phyloP scores from a whole-genome alignment of 2,797 vertebrate genomes.

The Peromyscus attwateri region DNA sequence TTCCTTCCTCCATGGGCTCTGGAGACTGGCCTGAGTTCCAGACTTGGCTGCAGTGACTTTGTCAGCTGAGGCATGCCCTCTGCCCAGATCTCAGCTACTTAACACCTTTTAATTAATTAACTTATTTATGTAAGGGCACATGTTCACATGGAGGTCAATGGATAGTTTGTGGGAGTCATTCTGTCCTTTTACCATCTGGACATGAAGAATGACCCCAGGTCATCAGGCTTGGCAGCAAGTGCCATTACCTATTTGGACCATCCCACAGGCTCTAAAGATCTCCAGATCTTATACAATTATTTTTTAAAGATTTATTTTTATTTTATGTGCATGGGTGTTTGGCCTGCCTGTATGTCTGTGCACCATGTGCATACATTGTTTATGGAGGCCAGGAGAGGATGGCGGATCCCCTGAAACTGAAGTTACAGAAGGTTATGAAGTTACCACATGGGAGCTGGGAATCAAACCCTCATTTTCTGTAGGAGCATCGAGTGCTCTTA shows the following conservation, averaged over 20 bases:
- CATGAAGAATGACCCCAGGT: background rate
- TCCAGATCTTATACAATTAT: background rate
- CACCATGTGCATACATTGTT: background rate
- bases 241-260: background rate
- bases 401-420: background rate
- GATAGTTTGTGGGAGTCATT: background rate
- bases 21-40: background rate
- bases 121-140: background rate
- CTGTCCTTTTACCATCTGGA: background rate
- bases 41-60: background rate
- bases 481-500: background rate
- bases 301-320: background rate
- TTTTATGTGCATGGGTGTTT: background rate
- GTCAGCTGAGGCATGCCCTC: background rate
- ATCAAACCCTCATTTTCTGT: background rate
- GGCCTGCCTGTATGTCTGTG: background rate
- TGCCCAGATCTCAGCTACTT: background rate
- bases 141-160: background rate
- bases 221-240: background rate
- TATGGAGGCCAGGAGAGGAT: background rate
- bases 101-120: background rate
- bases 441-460: background rate
- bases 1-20: background rate
- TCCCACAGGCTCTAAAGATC: background rate
- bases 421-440: background rate